Base-by-base conservation (phyloP, 2,113 vertebrate species). In the Coptodon rendalli region DNA sequence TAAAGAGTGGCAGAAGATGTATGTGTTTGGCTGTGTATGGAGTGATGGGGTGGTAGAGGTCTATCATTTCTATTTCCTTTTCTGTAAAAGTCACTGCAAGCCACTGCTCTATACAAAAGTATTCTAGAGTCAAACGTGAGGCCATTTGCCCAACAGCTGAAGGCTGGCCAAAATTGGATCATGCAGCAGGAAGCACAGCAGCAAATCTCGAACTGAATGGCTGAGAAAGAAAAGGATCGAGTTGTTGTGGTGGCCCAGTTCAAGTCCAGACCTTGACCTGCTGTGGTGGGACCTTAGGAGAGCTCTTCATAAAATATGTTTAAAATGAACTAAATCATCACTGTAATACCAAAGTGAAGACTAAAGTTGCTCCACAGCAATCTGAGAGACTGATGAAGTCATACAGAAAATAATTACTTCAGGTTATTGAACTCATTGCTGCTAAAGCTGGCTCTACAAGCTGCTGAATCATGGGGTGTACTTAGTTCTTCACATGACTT, bases 91-190 rank as follows among this genome's bases (percentile, higher is more conserved):
- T 5, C 9, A 10, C 36, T 10, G 9, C 36, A 38, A 38, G 56
- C 0, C 27, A 9, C 27, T 59, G 27, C 1, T 63, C 9, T 5
- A 63, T 7, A 7, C 59, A 36, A 63, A 63, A 36, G 9, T 1
- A 63, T 63, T 36, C 3, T 63, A 7, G 31, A 63, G 59, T 36
- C 59, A 71, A 71, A 43, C 13, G 3, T 68, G 36, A 40, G 12
- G 31, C 31, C 61, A 63, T 63, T 36, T 63, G 9, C 31, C 31
- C 59, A 19, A 36, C 29, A 63, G 31, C 31, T 63, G 31, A 63
- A 63, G 9, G 6, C 59, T 63, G 29, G 16, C 12, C 54, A 57
- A 57, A 57, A 27, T 2, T 14, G 1, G 54, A 57, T 57, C 54
- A 57, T 66, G 31, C 17, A 66, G 31, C 61, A 66, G 17, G 31